Conservation (phyloP, 2,113 vertebrate genomes). For the Tursiops truncatus region DNA sequence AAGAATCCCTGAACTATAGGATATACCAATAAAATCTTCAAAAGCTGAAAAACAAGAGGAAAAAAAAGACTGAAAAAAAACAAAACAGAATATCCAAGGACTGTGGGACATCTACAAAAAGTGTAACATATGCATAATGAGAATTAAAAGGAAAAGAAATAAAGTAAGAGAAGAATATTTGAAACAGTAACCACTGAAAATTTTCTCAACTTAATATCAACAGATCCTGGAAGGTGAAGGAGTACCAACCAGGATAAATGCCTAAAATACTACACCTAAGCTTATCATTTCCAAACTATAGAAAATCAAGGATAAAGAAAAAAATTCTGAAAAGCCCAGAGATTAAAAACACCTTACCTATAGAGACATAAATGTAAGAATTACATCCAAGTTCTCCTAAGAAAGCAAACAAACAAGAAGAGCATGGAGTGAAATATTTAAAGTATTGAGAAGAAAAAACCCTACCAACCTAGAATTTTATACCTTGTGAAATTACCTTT, state of each 20-base stretch:
- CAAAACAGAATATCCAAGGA: background rate
- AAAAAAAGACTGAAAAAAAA: background rate
- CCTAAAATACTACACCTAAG: background rate
- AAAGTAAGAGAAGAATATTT: background rate
- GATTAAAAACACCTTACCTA: background rate
- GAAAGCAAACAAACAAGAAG: background rate
- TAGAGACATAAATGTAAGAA: background rate
- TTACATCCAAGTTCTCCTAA: background rate
- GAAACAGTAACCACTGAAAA: background rate
- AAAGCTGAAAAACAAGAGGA: background rate
- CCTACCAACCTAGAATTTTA: background rate
- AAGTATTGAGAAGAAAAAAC: background rate
- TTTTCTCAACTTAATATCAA: background rate
- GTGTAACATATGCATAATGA: background rate
- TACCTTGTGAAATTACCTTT: background rate
- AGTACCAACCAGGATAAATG: background rate
- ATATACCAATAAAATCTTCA: background rate
- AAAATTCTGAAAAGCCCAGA: background rate
- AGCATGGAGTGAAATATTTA: background rate
- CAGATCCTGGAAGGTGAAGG: background rate
- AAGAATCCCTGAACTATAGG: background rate
- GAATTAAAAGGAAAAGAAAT: background rate
- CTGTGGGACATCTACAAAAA: background rate
- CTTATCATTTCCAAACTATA: background rate
- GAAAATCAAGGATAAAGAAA: background rate